Evolutionary conservation across 2,113 vertebrate species (phyloP).

Genomic region (Charadrius vociferus): DNA sequence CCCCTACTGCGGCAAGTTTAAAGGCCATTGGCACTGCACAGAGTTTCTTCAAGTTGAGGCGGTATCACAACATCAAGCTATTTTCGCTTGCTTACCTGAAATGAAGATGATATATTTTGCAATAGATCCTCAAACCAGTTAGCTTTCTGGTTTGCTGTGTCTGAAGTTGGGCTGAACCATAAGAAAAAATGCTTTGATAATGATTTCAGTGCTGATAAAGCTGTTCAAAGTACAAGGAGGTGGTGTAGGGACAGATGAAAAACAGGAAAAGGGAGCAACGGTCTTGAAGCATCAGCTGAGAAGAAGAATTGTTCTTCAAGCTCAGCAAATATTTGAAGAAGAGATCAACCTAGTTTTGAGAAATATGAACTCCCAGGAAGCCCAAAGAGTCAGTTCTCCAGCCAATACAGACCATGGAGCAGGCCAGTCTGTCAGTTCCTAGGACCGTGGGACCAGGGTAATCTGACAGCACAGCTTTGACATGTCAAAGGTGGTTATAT

Average conservation of each 20-base stretch:
- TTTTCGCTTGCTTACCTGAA: background rate
- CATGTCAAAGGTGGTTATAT: background rate
- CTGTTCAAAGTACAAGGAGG: background rate
- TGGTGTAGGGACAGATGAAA: background rate
- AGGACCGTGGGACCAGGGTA: fast-evolving
- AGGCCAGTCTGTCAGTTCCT: background rate
- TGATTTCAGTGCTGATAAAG: background rate
- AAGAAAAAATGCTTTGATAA: background rate
- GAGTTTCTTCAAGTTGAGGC: background rate
- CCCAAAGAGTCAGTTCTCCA: background rate
- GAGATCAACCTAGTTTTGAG: background rate
- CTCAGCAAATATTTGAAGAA: background rate
- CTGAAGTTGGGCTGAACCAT: background rate
- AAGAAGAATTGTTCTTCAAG: background rate
- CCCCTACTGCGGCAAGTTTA: background rate
- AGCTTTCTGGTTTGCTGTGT: background rate
- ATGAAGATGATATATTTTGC: background rate
- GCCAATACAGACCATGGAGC: background rate
- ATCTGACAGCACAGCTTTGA: background rate
- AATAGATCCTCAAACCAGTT: background rate
- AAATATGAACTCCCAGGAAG: background rate
- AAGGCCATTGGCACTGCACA: background rate
- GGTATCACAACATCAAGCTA: background rate
- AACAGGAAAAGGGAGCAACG: background rate
- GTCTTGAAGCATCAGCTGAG: background rate